Evolutionary conservation across 2,888 invertebrate species (phyloP), one percentile per base, ranked within the genome.

Genomic region (Drosophila colorata): DNA sequence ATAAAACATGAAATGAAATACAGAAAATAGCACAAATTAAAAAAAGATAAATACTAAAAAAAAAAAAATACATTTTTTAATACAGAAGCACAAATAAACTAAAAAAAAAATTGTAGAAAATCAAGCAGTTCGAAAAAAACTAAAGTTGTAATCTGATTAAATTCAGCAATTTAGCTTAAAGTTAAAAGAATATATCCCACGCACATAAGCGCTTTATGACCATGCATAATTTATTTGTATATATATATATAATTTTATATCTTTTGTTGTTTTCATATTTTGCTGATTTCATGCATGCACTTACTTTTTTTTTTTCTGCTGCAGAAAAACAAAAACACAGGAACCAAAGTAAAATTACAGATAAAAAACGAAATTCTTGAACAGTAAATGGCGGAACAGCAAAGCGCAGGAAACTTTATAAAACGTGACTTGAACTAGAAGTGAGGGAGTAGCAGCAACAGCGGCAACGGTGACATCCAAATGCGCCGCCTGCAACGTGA

Each of bases 371-470:
- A 56, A 38, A 63, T 53, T 44, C 53, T 43, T 25, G 35, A 43
- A 67, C 53, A 65, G 80, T 68, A 73, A 73, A 76, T 76, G 48
- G 63, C 44, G 70, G 38, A 66, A 57, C 46, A 52, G 67, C 64
- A 72, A 61, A 64, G 69, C 38, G 59, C 69, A 63, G 56, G 28
- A 71, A 87, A 85, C 74, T 89, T 80, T 81, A 69, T 63, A 75
- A 69, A 73, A 88, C 90, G 88, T 89, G 87, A 87, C 88, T 72
- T 53, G 77, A 70, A 72, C 43, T 44, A 47, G 61, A 63, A 57
- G 38, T 20, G 48, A 31, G 31, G 31, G 14, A 31, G 31, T 35
- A 33, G n/a, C 14, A 9, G 28, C 7, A 43, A 14, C 3, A 18
- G 13, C 13, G 4, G 20, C 14, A 28, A 3, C 28, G 8, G 14